Percentiles rank a stretch among this genome's conserved stretches.
These are phyloP conservation scores for Aelia acuminata DNA, from an alignment of 2,888 invertebrate genomes.

Conservation along the genomic window DNA sequence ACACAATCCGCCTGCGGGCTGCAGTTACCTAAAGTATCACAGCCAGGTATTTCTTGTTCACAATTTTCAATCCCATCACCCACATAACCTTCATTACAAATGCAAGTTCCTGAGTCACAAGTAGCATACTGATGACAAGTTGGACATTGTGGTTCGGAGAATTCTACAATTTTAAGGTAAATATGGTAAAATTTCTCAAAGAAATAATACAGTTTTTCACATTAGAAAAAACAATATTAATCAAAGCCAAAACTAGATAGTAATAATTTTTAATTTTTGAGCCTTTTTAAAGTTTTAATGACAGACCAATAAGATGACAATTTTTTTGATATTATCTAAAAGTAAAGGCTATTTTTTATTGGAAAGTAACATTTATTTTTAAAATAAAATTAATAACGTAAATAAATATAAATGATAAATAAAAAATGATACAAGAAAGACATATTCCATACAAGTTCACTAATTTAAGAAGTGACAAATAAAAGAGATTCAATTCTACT, in stretches of 20 bases:
- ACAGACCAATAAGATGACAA: not conserved
- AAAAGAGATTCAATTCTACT: not conserved
- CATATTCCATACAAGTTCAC: not conserved
- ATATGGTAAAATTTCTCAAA: not conserved
- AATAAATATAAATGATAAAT: not conserved
- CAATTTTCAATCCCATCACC: constrained; percentile 75
- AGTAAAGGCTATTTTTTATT: not conserved
- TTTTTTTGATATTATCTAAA: not conserved
- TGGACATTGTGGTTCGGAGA: constrained; percentile 68
- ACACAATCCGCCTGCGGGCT: constrained; percentile 84
- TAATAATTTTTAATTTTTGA: not conserved
- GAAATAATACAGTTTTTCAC: not conserved
- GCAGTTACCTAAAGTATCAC: constrained; percentile 84
- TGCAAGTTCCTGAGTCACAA: constrained; percentile 79
- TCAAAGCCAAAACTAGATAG: not conserved
- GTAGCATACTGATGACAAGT: constrained; percentile 74
- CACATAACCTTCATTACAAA: constrained; percentile 77
- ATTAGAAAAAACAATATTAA: not conserved
- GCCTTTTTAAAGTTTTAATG: not conserved
- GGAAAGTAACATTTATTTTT: not conserved
- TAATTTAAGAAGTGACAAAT: not conserved
- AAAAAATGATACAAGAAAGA: not conserved
- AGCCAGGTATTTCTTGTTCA: constrained; percentile 72
- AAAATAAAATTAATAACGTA: not conserved
- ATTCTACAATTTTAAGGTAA: not conserved